These are phyloP conservation scores for Lytechinus pictus DNA, from an alignment of 35 echinoderm and acorn worm species.

Conservation along the genomic window DNA sequence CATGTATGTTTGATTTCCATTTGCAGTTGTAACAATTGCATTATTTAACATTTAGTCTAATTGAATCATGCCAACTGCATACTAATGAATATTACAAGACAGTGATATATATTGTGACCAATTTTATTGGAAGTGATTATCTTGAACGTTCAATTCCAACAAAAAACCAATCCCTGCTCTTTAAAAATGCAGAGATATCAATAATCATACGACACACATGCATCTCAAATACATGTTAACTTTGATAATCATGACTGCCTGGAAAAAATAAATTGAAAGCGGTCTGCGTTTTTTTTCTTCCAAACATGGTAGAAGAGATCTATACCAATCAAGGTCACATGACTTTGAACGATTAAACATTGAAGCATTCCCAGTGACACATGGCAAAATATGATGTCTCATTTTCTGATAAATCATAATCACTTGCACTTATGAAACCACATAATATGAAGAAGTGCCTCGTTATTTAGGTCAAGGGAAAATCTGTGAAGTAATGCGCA, in stretches of 20 bases:
- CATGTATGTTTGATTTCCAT: neutral
- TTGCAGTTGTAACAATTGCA: neutral
- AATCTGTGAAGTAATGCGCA: conserved; percentile 22
- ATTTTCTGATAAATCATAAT: neutral
- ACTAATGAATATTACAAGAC: neutral
- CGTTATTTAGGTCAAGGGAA: neutral
- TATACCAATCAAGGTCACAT: neutral
- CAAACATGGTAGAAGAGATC: neutral
- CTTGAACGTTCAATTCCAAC: neutral
- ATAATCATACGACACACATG: neutral
- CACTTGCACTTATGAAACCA: neutral
- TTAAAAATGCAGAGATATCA: neutral
- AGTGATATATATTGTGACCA: neutral
- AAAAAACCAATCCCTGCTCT: neutral
- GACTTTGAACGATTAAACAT: neutral
- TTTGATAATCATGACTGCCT: neutral
- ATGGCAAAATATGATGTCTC: conserved; percentile 11
- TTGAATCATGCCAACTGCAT: neutral
- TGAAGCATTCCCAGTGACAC: neutral
- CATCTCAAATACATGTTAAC: neutral
- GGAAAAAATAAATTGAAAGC: neutral
- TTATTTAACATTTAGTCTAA: neutral
- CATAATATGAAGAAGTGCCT: neutral
- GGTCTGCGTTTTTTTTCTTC: neutral
- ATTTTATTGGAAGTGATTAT: neutral